phyloP scores from a whole-genome alignment of 1,140 invertebrate genomes.

The Drosophila carrolli region DNA sequence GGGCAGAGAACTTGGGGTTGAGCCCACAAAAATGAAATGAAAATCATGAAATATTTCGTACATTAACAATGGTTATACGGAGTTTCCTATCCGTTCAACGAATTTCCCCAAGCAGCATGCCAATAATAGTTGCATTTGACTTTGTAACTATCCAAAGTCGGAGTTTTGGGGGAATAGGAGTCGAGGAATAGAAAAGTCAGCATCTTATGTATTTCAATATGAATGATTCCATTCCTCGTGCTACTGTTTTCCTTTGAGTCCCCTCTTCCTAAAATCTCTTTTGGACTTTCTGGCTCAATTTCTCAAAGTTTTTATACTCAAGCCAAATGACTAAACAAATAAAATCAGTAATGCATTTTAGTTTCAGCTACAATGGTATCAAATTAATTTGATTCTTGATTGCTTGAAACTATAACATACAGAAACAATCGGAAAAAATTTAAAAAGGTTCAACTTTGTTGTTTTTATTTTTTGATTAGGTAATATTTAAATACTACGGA shows the following conservation, averaged over 20 bases:
- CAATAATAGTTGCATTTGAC: slow-evolving; percentile 75
- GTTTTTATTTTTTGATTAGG: too few species aligned
- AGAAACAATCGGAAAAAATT: too few species aligned
- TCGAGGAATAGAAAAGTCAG: slow-evolving; percentile 37
- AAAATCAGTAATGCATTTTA: slow-evolving; percentile 59
- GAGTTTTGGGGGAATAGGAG: not conserved
- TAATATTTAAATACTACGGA: too few species aligned
- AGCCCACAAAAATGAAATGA: slow-evolving; percentile 47
- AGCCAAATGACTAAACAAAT: slow-evolving; percentile 35
- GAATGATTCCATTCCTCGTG: slow-evolving; percentile 4
- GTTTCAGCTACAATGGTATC: slow-evolving; percentile 52
- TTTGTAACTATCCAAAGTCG: slow-evolving; percentile 49
- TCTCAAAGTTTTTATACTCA: slow-evolving; percentile 68
- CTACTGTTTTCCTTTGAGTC: not conserved
- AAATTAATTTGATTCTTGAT: slow-evolving; percentile 50
- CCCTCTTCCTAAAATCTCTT: slow-evolving; percentile 1
- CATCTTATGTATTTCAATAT: slow-evolving; percentile 60
- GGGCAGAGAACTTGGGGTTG: slow-evolving; percentile 9
- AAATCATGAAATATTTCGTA: slow-evolving; percentile 80
- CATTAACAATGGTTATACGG: slow-evolving; percentile 65
- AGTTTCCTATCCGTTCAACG: slow-evolving; percentile 4
- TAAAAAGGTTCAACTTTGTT: too few species aligned
- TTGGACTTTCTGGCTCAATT: slow-evolving; percentile 52
- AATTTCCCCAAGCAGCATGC: slow-evolving; percentile 40
- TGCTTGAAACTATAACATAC: too few species aligned